Conservation (phyloP, 1,140 invertebrate genomes). For the Bombus waltoni region DNA sequence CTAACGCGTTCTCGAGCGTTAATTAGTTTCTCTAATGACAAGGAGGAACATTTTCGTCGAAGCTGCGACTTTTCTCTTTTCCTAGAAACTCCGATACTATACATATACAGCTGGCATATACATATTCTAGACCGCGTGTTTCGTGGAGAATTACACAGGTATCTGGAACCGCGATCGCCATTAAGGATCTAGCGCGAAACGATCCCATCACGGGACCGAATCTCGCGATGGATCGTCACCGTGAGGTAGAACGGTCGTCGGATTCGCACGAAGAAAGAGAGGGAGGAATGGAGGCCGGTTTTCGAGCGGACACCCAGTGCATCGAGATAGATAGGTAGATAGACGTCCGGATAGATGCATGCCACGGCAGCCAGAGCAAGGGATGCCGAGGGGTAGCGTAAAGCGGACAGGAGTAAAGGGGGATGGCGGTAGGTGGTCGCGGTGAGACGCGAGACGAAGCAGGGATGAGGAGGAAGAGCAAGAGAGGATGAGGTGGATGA, state of each 20-base stretch:
- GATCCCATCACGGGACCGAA: conserved; percentile 8
- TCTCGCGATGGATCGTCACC: not conserved
- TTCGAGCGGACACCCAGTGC: conserved; percentile 73
- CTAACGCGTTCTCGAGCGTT: not conserved
- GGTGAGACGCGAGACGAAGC: conserved; percentile 64
- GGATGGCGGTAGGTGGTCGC: conserved; percentile 38
- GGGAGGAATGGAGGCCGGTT: conserved; percentile 56
- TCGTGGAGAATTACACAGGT: conserved; percentile 35
- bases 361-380: conserved; percentile 65
- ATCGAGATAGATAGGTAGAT: conserved; percentile 76
- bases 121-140: not conserved
- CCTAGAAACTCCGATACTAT: not conserved
- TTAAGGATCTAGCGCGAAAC: conserved; percentile 35
- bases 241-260: not conserved
- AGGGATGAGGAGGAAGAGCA: conserved; percentile 44
- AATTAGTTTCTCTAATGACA: not conserved
- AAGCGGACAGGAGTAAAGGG: conserved; percentile 35
- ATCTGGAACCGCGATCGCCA: conserved; percentile 40
- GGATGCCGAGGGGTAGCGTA: conserved; percentile 56
- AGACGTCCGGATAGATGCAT: conserved; percentile 74
- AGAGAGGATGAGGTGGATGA: conserved; percentile 48
- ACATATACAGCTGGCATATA: not conserved
- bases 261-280: not conserved
- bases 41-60: not conserved
- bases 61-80: not conserved